Conservation (phyloP, 2,888 invertebrate species). For the Hypolimnas misippus region DNA sequence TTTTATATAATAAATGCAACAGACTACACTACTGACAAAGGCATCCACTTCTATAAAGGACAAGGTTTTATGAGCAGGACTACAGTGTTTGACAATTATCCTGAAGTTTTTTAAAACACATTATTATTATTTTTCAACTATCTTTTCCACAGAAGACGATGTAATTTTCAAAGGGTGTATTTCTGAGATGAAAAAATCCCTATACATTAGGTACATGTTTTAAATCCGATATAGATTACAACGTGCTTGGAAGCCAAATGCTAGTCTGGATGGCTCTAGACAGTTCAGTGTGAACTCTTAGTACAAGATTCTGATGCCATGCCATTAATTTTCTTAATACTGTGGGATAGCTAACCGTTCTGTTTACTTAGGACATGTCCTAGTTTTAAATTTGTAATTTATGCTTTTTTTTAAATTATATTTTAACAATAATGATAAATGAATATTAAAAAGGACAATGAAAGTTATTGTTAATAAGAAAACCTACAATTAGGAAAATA, state of each 20-base stretch:
- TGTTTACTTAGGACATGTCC: not conserved
- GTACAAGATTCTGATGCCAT: not conserved
- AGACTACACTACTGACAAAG: too few relatives aligned
- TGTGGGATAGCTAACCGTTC: not conserved
- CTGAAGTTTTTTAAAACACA: too few relatives aligned
- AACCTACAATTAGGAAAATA: too few relatives aligned
- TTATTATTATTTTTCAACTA: not conserved
- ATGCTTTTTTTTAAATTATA: not conserved
- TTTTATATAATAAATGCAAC: too few relatives aligned
- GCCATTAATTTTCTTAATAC: conserved; percentile 4
- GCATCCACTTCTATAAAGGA: too few relatives aligned
- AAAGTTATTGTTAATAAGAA: too few relatives aligned
- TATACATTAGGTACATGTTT: not conserved
- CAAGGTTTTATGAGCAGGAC: too few relatives aligned
- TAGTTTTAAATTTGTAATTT: not conserved
- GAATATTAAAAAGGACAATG: too few relatives aligned
- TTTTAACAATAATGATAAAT: too few relatives aligned
- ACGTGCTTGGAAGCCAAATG: not conserved
- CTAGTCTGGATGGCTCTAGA: not conserved
- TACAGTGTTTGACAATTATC: too few relatives aligned
- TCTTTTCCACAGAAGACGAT: not conserved
- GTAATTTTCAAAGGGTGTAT: not conserved
- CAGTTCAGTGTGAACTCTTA: not conserved
- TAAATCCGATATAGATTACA: conserved; percentile 2
- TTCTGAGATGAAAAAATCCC: not conserved